Evolutionary conservation across 2,888 invertebrate species (phyloP), one percentile per base, ranked within the genome.

Genomic region (Rhimphoctona megacephalus): DNA sequence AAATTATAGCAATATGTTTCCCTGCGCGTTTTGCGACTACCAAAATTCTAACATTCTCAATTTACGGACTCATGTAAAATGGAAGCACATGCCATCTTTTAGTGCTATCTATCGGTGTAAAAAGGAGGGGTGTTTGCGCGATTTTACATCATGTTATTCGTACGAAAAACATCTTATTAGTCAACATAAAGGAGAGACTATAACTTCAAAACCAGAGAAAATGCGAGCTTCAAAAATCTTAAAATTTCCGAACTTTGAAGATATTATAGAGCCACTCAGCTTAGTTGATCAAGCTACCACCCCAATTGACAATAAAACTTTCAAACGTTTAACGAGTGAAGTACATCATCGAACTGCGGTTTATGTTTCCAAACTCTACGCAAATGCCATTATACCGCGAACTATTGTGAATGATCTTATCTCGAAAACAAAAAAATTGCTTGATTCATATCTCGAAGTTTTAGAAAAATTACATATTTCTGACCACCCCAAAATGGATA

Each of bases 11-110:
- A 78, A 64, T 8, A 87, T 88, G 82, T 78, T 78, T 80, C 54
- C 52, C 61, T 87, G 87, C 61, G 85, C 87, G n/a, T 79, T 79
- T 54, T 83, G 88, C 49, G 39, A 78, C 9, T 52, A 54, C 54
- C 17, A 49, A 22, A 57, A 17, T 69, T 69, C 69, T 14, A 11
- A 57, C 22, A 78, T 69, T 8, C 7, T 8, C 8, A 0, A 39
- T 39, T 39, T 39, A 9, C 7, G 39, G 39, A 9, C 0, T 6
- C 39, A 39, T 39, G 9, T 39, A 8, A 39, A 39, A 9, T 39
- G 9, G 3, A 6, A 9, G 9, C 39, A 39, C 9, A 39, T 33
- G 9, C 9, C 7, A 39, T 39, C 7, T 39, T 6, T 8, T 39
- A 1, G 39, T 9, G 67, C 43, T 25, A 25, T 39, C 11, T 39